phyloP scores from a whole-genome alignment of 2,113 vertebrate species.

The Electrona antarctica region DNA sequence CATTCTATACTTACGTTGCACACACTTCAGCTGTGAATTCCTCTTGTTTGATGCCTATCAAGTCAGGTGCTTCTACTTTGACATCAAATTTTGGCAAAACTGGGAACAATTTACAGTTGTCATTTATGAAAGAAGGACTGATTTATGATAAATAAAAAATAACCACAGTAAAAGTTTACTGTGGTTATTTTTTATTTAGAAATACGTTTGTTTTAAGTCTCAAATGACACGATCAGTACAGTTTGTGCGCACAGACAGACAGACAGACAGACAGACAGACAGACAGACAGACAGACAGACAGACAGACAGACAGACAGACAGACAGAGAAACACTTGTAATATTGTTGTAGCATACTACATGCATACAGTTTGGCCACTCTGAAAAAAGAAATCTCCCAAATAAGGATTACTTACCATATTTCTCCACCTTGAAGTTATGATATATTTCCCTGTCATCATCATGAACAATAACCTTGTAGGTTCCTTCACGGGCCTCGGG shows the following conservation, averaged over 20 bases:
- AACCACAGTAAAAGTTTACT: background rate
- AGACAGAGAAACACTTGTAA: no score
- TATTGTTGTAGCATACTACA: no score
- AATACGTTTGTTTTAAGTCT: no score
- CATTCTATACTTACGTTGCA: conserved; percentile 62
- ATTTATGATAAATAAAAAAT: background rate
- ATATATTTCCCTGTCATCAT: background rate
- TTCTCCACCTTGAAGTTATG: conserved; percentile 73
- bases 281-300: no score
- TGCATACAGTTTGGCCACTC: no score
- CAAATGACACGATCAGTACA: no score
- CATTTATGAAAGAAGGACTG: background rate
- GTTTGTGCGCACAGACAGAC: no score
- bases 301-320: no score
- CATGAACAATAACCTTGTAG: conserved; percentile 48
- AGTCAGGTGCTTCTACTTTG: conserved; percentile 22
- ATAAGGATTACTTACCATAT: conserved; percentile 61
- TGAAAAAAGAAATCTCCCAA: no score
- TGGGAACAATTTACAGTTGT: conserved; percentile 19
- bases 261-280: no score
- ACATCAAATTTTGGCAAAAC: conserved; percentile 76
- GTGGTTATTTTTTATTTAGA: no score
- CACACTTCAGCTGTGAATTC: conserved; percentile 56
- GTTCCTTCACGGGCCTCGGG: conserved; percentile 65
- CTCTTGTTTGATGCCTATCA: conserved; percentile 44